Percentiles rank a stretch among this genome's conserved stretches.
Conservation (phyloP, 2,888 invertebrate species). For the Tuta absoluta region DNA sequence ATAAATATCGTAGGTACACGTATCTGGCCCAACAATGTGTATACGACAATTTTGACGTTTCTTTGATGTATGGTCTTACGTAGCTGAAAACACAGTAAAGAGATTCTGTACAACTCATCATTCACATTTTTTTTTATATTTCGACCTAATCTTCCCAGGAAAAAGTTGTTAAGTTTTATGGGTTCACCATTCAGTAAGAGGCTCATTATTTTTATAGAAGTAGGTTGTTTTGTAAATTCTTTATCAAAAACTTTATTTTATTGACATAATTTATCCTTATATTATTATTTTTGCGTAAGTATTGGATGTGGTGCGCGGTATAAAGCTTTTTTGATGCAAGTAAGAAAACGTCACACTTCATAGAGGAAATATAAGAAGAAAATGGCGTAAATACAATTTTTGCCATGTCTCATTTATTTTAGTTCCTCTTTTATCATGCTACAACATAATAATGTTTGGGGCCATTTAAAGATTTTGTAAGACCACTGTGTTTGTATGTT, state of each 20-base stretch:
- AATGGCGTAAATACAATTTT: constrained; percentile 26
- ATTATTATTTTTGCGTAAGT: background rate
- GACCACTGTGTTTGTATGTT: background rate
- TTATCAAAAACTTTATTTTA: no score
- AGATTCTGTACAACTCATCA: background rate
- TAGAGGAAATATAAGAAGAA: constrained; percentile 30
- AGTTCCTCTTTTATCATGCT: constrained; percentile 20
- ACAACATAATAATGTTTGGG: constrained; percentile 10
- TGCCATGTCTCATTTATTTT: constrained; percentile 11
- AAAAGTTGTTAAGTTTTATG: background rate
- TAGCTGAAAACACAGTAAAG: constrained; percentile 19
- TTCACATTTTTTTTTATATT: background rate
- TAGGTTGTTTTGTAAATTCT: no score
- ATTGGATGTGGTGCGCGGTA: background rate
- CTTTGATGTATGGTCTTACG: constrained; percentile 38
- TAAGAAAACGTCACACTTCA: constrained; percentile 32
- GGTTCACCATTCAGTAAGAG: no score
- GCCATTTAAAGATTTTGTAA: background rate
- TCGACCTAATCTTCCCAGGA: no score
- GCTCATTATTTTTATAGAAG: no score
- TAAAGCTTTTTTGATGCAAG: background rate
- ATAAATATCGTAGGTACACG: background rate
- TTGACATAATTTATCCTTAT: no score
- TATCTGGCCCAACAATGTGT: constrained; percentile 5
- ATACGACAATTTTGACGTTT: constrained; percentile 32